Percentiles rank a stretch among this genome's conserved stretches.
phyloP scores from a whole-genome alignment of 2,113 vertebrate genomes.

The Geococcyx californianus region DNA sequence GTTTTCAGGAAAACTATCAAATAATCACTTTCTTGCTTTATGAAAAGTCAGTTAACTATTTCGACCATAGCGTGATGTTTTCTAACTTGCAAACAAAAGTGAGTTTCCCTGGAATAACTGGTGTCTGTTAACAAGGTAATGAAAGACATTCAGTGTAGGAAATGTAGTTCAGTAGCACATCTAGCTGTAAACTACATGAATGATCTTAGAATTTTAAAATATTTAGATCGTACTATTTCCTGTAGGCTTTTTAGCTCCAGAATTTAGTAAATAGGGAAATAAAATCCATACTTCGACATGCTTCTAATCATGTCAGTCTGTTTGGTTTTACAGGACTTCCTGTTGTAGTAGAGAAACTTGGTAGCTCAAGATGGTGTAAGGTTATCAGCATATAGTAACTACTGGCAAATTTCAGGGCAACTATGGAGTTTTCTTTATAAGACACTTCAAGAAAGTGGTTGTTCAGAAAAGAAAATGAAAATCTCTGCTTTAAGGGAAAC shows the following conservation, averaged over 20 bases:
- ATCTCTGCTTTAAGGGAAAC: neutral
- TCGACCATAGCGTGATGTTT: neutral
- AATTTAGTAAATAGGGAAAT: neutral
- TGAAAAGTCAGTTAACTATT: neutral
- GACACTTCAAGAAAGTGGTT: neutral
- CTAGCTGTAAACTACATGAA: neutral
- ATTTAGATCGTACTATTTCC: neutral
- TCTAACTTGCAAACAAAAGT: neutral
- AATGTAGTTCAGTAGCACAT: neutral
- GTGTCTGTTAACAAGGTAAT: neutral
- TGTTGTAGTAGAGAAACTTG: neutral
- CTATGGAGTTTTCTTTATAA: neutral
- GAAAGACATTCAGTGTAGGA: neutral
- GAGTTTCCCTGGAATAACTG: neutral
- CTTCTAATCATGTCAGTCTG: neutral
- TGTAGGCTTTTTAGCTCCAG: neutral
- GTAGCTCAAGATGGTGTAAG: neutral
- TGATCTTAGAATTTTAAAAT: neutral
- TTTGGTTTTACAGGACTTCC: constrained; percentile 7
- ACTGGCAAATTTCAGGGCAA: neutral
- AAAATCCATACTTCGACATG: neutral
- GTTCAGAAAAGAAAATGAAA: neutral
- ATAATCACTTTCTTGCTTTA: neutral
- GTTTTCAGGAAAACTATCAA: neutral
- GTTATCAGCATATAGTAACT: neutral